Evolutionary conservation across 2,888 invertebrate genomes (phyloP), one percentile per base, ranked within the genome.

Genomic region (Perizoma flavofasciatum): DNA sequence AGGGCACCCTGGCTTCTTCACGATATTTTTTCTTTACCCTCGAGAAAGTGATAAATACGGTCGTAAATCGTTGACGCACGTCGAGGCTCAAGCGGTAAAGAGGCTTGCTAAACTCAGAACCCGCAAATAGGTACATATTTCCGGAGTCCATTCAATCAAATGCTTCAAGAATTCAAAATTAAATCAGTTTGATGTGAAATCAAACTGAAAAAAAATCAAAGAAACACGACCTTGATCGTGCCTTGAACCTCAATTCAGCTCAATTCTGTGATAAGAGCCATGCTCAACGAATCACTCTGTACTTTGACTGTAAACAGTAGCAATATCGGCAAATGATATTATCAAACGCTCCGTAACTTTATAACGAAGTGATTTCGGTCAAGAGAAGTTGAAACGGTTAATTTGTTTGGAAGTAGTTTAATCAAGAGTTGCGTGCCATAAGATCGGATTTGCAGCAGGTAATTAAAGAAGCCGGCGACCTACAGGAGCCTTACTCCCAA

Each of bases 391-490:
- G 66, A 61, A 64, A 68, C 72, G 66, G 72, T 73, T 74, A 78
- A 83, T 77, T 77, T 75, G 73, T 75, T 77, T 75, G 78, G 81
- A 84, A 84, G 80, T 83, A 77, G 79, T 82, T 83, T 78, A 84
- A 86, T 82, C 81, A 78, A 81, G 75, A 70, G 70, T 71, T 75
- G 74, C 78, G 77, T 74, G 73, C 61, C 63, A 63, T 67, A 55
- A 63, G 63, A 67, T 67, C 58, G 73, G 78, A 78, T 82, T 82
- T 78, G 75, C 74, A 77, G 75, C 74, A 77, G 81, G 22, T 83
- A 81, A 85, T 85, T 85, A 83, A 82, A 83, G 81, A 84, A 81
- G 74, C 70, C 73, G 78, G 76, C 79, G 72, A 59, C 62, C 63
- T 58, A 72, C 77, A 67, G 11, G 33, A 37, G 34, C 54, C 49